Base-by-base conservation (phyloP, 2,888 invertebrate genomes). In the Leucozona laternaria region DNA sequence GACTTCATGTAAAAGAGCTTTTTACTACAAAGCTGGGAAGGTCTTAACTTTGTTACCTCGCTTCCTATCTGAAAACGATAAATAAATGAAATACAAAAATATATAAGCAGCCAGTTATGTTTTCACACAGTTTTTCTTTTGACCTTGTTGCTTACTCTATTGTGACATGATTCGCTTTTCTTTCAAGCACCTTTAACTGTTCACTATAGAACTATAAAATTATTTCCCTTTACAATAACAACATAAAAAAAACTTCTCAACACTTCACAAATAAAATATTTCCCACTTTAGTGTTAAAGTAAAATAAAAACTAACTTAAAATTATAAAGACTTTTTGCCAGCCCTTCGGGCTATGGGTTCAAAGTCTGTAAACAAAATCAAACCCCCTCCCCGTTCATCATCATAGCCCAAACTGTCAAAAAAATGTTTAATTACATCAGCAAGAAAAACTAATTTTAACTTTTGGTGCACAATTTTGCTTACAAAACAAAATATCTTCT, bases 391-490 rank as follows among this genome's bases (percentile, higher is more conserved):
- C 5, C 4, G 2, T 2, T 1, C 2, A 1, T 25, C 1, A 13
- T 13, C 40, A 20, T 13, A 53, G 72, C 4, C 13, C 6, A 28
- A 25, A 40, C 40, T 66, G 60, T 37, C 34, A 60, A 34, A 55
- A 71, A 71, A 76, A 81, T 55, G 70, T 73, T 64, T 86, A 86
- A 86, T 86, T 86, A 86, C 86, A 79, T 86, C 78, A 82, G 70
- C 50, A 10, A 45, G 75, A 22, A 86, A 79, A 86, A 86, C 82
- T 86, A 86, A 86, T 86, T 86, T 86, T 73, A 86, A 86, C 77
- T 86, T 86, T 86, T 34, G 28, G 82, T 82, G 62, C 81, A 82
- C 86, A 86, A 50, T 82, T 81, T 78, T 82, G 78, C 58, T 58
- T 75, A 86, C 66, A 66, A 34, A 15, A 68, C 50, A 68, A 68